Base-by-base conservation (phyloP, 2,113 vertebrate genomes). In the Rhinoptilus africanus region DNA sequence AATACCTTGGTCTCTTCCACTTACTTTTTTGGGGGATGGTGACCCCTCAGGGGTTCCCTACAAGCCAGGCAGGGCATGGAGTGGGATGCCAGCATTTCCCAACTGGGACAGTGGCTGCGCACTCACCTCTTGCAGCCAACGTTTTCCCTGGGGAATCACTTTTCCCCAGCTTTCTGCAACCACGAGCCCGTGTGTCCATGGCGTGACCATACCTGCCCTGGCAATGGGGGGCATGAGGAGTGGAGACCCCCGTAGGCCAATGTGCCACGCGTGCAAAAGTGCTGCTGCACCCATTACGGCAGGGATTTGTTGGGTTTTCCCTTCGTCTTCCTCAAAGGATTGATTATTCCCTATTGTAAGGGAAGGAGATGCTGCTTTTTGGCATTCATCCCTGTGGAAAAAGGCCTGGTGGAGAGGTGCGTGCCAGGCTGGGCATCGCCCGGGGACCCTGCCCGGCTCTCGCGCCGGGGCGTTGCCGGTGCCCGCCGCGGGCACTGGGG, bases 1-100 rank as follows among this genome's bases (percentile, higher is more conserved):
- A 80, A 77, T 10, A 17, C 27, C 22, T 81, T 0, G 0, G 8
- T 50, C 50, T 89, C 37, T 71, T n/a, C 37, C 2, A 5, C 51
- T 88, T 21, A 1, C 13, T 73, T 23, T 51, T 56, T 76, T 66
- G 8, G 26, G 45, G 30, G 21, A 54, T 41, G 45, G 21, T 43
- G 37, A 21, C 39, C 34, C 21, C 32, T 30, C 35, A 23, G 57
- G 57, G 12, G 26, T n/a, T 90, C 79, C 30, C 48, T n/a, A 6
- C 0, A 2, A 57, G 41, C 0, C 0, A 4, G 39, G 41, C 68
- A 62, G 76, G 26, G 72, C 37, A 13, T 0, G 2, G 51, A 37
- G 86, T 59, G 85, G 18, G n/a, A 53, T 10, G 54, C n/a, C 72
- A 47, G 56, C 18, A 9, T 59, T 79, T 72, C 34, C 43, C 3